phyloP scores from a whole-genome alignment of 2,113 vertebrate genomes.

The Halcyon senegalensis region DNA sequence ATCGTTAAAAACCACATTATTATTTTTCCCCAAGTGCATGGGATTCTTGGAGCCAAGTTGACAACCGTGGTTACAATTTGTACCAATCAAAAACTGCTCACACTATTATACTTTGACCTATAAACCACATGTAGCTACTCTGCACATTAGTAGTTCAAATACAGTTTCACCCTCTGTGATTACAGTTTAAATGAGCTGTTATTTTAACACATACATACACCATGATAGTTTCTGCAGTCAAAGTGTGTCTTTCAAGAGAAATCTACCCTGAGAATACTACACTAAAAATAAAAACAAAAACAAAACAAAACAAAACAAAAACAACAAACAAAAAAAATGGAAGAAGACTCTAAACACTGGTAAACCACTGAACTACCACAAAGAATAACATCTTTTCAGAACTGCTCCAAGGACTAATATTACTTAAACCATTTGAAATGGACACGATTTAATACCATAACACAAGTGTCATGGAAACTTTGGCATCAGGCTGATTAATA shows the following conservation, averaged over 20 bases:
- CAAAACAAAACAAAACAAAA: too few species aligned
- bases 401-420: not conserved
- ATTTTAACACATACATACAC: conserved; percentile 6
- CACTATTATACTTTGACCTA: conserved; percentile 68
- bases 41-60: conserved; percentile 53
- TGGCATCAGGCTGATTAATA: not conserved
- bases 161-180: conserved; percentile 20
- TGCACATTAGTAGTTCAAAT: conserved; percentile 66
- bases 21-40: conserved; percentile 38
- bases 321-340: too few species aligned
- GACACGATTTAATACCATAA: not conserved
- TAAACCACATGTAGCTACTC: conserved; percentile 41
- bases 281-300: not conserved
- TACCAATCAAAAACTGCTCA: conserved; percentile 56
- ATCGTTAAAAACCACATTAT: conserved; percentile 68
- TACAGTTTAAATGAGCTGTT: conserved; percentile 45
- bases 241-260: not conserved
- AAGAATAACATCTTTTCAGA: conserved; percentile 22
- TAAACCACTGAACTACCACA: not conserved
- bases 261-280: not conserved
- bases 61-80: conserved; percentile 58
- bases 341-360: not conserved
- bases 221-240: conserved; percentile 7
- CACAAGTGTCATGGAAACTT: not conserved
- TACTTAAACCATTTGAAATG: not conserved